phyloP scores from a whole-genome alignment of 2,888 invertebrate genomes.

The Urechis unicinctus region DNA sequence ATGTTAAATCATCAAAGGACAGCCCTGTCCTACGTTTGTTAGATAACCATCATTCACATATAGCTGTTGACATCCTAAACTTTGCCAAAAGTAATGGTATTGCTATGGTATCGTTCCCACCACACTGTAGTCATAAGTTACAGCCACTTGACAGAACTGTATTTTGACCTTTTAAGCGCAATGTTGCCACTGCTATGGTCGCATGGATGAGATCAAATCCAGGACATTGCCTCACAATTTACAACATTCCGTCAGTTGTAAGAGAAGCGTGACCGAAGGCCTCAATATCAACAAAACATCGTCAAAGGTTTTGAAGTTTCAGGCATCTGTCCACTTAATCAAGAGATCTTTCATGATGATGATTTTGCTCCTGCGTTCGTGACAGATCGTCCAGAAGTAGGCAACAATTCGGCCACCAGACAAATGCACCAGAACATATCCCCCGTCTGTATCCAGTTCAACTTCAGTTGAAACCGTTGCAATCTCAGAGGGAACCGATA shows the following conservation, averaged over 20 bases:
- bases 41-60: slow-evolving; percentile 36
- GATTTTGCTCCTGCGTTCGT: too few relatives aligned
- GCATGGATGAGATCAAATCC: not conserved
- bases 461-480: too few relatives aligned
- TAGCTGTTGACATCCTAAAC: slow-evolving; percentile 27
- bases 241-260: not conserved
- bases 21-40: slow-evolving; percentile 28
- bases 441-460: too few relatives aligned
- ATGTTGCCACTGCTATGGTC: not conserved
- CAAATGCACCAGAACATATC: too few relatives aligned
- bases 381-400: too few relatives aligned
- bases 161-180: not conserved
- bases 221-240: not conserved
- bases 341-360: too few relatives aligned
- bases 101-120: slow-evolving; percentile 44
- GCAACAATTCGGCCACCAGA: too few relatives aligned
- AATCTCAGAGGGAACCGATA: too few relatives aligned
- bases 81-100: slow-evolving; percentile 42
- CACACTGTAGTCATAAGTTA: slow-evolving; percentile 30
- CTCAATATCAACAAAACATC: too few relatives aligned
- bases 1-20: slow-evolving; percentile 27
- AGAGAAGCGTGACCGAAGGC: not conserved
- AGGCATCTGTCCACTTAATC: too few relatives aligned
- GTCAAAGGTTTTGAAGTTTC: too few relatives aligned
- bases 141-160: not conserved